Conservation (phyloP, 2,888 invertebrate genomes). For the Drosophila histrio region DNA sequence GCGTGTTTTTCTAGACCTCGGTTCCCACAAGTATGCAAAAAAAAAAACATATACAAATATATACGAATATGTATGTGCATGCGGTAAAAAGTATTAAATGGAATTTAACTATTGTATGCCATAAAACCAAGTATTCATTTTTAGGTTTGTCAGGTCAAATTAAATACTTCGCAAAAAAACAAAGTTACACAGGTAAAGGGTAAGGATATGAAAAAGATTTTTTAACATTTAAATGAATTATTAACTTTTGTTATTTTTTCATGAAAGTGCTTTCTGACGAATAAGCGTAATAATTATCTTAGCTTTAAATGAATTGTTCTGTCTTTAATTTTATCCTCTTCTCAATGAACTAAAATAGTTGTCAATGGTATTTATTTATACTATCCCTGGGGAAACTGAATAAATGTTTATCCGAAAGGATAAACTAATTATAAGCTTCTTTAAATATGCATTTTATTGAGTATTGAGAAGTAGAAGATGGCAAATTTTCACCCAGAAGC, state of each 20-base stretch:
- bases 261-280: not conserved
- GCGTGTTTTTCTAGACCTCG: conserved; percentile 1
- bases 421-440: too few relatives aligned
- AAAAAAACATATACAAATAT: conserved; percentile 14
- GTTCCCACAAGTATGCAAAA: conserved; percentile 25
- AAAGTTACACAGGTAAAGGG: not conserved
- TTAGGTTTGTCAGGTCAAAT: not conserved
- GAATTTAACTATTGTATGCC: not conserved
- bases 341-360: too few relatives aligned
- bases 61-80: not conserved
- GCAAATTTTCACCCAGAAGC: too few relatives aligned
- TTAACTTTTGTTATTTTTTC: not conserved
- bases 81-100: not conserved
- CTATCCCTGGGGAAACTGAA: too few relatives aligned
- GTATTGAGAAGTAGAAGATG: too few relatives aligned
- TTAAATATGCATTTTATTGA: too few relatives aligned
- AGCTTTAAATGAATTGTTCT: not conserved
- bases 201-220: conserved; percentile 13
- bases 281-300: not conserved
- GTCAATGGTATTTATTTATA: too few relatives aligned
- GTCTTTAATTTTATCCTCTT: too few relatives aligned
- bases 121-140: conserved; percentile 18
- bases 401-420: too few relatives aligned
- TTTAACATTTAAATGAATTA: conserved; percentile 1
- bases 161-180: conserved; percentile 1